Evolutionary conservation across 2,797 vertebrate species (phyloP).

Genomic region (Coendou prehensilis): DNA sequence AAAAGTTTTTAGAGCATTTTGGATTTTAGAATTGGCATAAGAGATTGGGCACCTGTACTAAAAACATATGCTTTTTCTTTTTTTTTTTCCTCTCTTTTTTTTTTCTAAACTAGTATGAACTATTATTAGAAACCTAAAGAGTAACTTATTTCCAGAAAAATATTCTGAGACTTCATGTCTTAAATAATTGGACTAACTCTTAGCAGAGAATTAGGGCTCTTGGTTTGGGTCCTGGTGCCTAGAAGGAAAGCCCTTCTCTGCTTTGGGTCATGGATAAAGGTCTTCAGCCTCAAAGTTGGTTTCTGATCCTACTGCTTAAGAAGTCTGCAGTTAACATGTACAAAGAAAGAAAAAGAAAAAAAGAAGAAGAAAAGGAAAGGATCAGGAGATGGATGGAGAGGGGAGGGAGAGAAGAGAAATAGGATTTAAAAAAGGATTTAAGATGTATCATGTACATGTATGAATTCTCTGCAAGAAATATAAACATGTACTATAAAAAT

Average conservation of each 20-base stretch:
- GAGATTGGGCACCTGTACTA: neutral
- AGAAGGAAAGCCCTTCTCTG: neutral
- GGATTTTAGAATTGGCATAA: conserved; percentile 44
- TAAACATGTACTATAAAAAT: neutral
- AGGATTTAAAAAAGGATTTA: neutral
- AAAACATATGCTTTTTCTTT: neutral
- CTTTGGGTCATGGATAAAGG: neutral
- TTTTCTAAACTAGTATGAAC: neutral
- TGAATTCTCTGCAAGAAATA: neutral
- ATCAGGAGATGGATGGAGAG: neutral
- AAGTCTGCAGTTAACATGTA: neutral
- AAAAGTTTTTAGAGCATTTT: conserved; percentile 45
- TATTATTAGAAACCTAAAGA: conserved; percentile 23
- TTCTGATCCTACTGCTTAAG: neutral
- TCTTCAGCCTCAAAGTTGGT: neutral
- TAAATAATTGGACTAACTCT: conserved; percentile 27
- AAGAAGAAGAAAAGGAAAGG: neutral
- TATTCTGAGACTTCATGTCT: conserved; percentile 24
- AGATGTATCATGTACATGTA: neutral
- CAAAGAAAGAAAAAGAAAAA: neutral
- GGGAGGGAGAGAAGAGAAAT: neutral
- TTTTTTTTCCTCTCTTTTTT: neutral
- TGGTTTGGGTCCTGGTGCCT: neutral
- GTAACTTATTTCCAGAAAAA: conserved; percentile 19
- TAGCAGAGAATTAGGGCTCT: neutral